Evolutionary conservation across 2,888 invertebrate genomes (phyloP).

Genomic region (Sacculina carcini): DNA sequence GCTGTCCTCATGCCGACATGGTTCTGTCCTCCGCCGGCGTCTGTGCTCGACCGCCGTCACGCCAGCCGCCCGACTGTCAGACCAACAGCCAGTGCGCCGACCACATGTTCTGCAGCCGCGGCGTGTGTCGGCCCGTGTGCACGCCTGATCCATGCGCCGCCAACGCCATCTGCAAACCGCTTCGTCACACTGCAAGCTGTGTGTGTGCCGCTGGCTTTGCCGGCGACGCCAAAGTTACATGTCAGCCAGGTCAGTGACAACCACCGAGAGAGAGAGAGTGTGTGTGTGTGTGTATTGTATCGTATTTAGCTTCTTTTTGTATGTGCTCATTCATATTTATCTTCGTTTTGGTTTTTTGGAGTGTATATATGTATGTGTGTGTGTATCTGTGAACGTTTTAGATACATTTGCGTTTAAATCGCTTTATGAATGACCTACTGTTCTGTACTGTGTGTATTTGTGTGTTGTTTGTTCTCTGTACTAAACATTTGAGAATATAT

Average conservation of each 20-base stretch:
- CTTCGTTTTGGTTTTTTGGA: too few species aligned
- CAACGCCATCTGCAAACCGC: slow-evolving; percentile 16
- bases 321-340: too few species aligned
- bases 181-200: slow-evolving; percentile 15
- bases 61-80: slow-evolving; percentile 7
- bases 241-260: slow-evolving; percentile 13
- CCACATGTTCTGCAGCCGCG: slow-evolving; percentile 53
- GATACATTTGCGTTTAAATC: too few species aligned
- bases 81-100: slow-evolving; percentile 39
- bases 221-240: slow-evolving; percentile 16
- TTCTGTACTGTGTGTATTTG: too few species aligned
- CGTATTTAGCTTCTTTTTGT: too few species aligned
- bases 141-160: slow-evolving; percentile 28
- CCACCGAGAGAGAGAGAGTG: too few species aligned
- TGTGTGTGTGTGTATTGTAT: too few species aligned
- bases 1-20: slow-evolving; percentile 27
- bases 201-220: slow-evolving; percentile 14
- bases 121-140: slow-evolving; percentile 55
- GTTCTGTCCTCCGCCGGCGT: neutral
- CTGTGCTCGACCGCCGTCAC: neutral
- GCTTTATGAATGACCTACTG: too few species aligned
- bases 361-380: too few species aligned
- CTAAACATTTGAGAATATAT: too few species aligned
- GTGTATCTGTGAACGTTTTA: too few species aligned
- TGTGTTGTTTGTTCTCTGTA: too few species aligned